Evolutionary conservation across 2,888 invertebrate species (phyloP).

Genomic region (Pachydiplax longipennis): DNA sequence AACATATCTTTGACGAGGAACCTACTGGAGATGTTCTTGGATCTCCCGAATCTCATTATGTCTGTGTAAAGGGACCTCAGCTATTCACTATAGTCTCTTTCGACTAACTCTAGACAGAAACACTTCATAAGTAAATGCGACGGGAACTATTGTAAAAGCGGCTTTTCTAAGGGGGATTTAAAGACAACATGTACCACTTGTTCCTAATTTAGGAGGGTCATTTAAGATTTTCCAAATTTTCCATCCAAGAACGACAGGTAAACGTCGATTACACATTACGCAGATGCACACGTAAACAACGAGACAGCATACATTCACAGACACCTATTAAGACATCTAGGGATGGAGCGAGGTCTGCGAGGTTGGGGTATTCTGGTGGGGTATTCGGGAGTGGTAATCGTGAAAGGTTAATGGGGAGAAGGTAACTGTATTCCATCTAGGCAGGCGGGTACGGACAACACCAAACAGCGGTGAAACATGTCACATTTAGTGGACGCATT

Average conservation of each 20-base stretch:
- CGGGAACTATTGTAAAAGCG: background rate
- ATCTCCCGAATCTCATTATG: too few relatives aligned
- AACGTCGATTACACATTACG: slow-evolving; percentile 14
- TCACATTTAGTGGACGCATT: background rate
- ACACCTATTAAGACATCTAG: slow-evolving; percentile 10
- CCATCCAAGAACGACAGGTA: background rate
- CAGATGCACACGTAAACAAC: slow-evolving; percentile 18
- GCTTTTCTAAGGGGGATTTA: background rate
- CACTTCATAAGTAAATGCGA: background rate
- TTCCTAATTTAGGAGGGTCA: background rate
- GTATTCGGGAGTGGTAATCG: too few relatives aligned
- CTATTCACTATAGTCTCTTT: background rate
- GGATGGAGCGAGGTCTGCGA: background rate
- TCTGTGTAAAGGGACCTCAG: background rate
- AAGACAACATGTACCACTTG: background rate
- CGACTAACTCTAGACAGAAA: background rate
- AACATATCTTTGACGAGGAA: too few relatives aligned
- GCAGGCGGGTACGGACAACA: background rate
- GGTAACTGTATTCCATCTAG: background rate
- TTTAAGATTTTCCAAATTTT: background rate
- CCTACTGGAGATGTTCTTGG: too few relatives aligned
- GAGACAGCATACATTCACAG: background rate
- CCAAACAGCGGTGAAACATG: background rate
- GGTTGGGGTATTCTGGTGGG: background rate
- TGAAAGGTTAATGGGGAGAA: background rate